These are phyloP conservation scores for Notolabrus celidotus DNA, from an alignment of 2,797 vertebrate species.

Conservation along the genomic window DNA sequence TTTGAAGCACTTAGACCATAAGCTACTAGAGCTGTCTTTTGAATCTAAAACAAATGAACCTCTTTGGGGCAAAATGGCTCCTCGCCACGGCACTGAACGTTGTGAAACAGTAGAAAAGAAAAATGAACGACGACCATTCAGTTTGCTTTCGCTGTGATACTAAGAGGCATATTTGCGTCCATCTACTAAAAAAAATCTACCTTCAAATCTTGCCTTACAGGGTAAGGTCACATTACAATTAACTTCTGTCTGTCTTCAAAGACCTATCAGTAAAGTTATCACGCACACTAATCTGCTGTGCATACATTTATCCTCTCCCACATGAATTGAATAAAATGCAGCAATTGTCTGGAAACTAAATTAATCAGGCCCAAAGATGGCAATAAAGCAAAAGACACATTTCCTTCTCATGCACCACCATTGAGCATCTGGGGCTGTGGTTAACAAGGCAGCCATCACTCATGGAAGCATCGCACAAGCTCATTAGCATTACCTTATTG, in stretches of 20 bases:
- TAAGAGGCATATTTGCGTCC: constrained; percentile 9
- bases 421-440: constrained; percentile 49
- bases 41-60: constrained; percentile 36
- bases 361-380: constrained; percentile 62
- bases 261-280: constrained; percentile 5
- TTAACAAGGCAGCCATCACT: constrained; percentile 63
- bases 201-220: constrained; percentile 22
- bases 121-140: constrained; percentile 3
- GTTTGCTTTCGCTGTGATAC: constrained; percentile 11
- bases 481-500: constrained; percentile 62
- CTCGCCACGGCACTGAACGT: constrained; percentile 1
- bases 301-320: constrained; percentile 48
- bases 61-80: constrained; percentile 15
- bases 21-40: constrained; percentile 40
- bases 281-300: constrained; percentile 37
- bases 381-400: constrained; percentile 48
- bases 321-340: constrained; percentile 56
- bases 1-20: constrained; percentile 47
- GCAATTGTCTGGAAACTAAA: constrained; percentile 54
- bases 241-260: constrained; percentile 39
- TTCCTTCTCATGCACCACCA: constrained; percentile 49
- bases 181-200: not conserved
- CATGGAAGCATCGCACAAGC: constrained; percentile 29
- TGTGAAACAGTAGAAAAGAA: constrained; percentile 13
- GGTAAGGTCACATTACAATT: constrained; percentile 36